phyloP scores from a whole-genome alignment of 2,888 invertebrate genomes.

The Xanthostigma xanthostigma region DNA sequence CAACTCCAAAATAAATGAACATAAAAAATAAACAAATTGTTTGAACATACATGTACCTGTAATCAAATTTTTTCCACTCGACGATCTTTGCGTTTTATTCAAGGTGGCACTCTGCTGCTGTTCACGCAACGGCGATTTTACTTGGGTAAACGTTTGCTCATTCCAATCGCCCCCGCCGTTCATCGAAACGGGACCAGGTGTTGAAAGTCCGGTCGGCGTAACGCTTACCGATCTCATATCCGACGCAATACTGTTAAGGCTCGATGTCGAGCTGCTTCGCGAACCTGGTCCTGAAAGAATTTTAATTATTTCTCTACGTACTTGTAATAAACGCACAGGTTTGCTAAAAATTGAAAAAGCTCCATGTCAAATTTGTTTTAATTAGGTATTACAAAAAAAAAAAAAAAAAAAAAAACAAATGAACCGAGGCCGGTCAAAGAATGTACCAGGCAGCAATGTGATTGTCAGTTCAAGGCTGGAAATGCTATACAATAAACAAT shows the following conservation, averaged over 20 bases:
- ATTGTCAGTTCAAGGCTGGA: too few relatives aligned
- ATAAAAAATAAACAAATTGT: neutral
- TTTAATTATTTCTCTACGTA: neutral
- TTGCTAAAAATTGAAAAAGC: too few relatives aligned
- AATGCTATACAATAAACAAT: too few relatives aligned
- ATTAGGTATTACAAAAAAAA: too few relatives aligned
- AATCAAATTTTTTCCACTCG: conserved; percentile 7
- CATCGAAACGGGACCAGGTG: neutral
- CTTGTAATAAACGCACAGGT: too few relatives aligned
- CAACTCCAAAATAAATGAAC: neutral
- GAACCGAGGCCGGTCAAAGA: too few relatives aligned
- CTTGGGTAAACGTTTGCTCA: conserved; percentile 1
- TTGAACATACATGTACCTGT: conserved; percentile 11
- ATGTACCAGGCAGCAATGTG: too few relatives aligned
- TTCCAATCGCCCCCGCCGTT: conserved; percentile 2
- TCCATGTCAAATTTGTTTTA: too few relatives aligned
- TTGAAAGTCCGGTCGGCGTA: conserved; percentile 22
- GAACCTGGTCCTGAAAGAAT: conserved; percentile 33
- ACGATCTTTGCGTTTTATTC: neutral
- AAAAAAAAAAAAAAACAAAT: too few relatives aligned
- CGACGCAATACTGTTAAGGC: conserved; percentile 38
- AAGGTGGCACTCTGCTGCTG: conserved; percentile 21
- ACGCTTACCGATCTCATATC: conserved; percentile 27
- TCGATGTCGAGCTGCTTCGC: conserved; percentile 49
- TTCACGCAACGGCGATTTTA: conserved; percentile 32